A percentile compares a stretch with the other conserved stretches of the same genome.
phyloP scores from a whole-genome alignment of 2,888 invertebrate genomes.

The Drosophila silvestris region DNA sequence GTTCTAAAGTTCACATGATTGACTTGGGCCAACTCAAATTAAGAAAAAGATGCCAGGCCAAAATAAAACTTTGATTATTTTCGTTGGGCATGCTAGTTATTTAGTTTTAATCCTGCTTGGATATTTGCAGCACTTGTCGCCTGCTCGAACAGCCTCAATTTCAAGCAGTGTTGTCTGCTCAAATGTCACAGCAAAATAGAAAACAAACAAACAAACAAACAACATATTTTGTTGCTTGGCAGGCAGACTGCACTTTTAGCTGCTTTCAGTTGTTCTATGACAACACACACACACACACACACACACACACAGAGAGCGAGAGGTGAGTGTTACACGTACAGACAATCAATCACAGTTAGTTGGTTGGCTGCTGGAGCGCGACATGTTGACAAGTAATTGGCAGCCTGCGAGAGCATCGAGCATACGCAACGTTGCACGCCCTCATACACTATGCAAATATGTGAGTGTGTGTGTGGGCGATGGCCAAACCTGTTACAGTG shows the following conservation, averaged over 20 bases:
- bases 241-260: conserved; percentile 17
- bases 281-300: conserved; percentile 13
- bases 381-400: conserved; percentile 68
- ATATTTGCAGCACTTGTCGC: conserved; percentile 17
- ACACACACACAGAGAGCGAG: not conserved
- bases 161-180: conserved; percentile 15
- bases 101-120: conserved; percentile 11
- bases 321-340: conserved; percentile 10
- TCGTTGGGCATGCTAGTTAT: conserved; percentile 28
- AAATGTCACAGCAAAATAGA: conserved; percentile 14
- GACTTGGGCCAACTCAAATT: conserved; percentile 73
- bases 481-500: not conserved
- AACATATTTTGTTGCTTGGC: conserved; percentile 23
- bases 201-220: conserved; percentile 6
- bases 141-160: conserved; percentile 45
- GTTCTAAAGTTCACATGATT: conserved; percentile 76
- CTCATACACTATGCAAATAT: conserved; percentile 58
- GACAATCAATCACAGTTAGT: conserved; percentile 69
- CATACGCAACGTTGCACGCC: conserved; percentile 49
- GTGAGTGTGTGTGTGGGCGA: conserved; percentile 14
- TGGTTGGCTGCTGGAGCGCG: conserved; percentile 56
- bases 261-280: conserved; percentile 23
- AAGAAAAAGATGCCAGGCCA: conserved; percentile 57
- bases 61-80: conserved; percentile 64
- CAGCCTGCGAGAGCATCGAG: conserved; percentile 46